Conservation (phyloP, 2,113 vertebrate genomes). For the Lutjanus erythropterus region DNA sequence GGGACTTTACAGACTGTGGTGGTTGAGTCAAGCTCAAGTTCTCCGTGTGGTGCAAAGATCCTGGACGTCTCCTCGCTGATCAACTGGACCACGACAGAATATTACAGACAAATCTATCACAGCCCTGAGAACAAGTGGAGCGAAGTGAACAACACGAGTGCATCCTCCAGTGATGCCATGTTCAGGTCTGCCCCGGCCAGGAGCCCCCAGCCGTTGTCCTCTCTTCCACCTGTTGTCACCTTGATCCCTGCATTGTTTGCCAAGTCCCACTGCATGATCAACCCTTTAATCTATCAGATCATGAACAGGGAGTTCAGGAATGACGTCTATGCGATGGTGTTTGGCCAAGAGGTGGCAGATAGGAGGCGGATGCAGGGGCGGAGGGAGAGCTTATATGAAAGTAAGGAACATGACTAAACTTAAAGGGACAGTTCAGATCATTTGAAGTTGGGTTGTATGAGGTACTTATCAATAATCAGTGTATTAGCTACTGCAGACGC, state of each 20-base stretch:
- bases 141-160: neutral
- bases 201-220: constrained; percentile 18
- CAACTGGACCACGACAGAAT: constrained; percentile 63
- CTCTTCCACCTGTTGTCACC: constrained; percentile 57
- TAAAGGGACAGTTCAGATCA: no score
- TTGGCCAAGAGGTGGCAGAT: constrained; percentile 40
- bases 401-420: constrained; percentile 20
- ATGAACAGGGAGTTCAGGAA: constrained; percentile 75
- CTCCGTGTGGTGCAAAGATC: neutral
- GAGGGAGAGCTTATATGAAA: constrained; percentile 29
- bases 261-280: constrained; percentile 78
- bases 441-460: no score
- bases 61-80: constrained; percentile 33
- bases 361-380: constrained; percentile 32
- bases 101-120: constrained; percentile 22
- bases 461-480: no score
- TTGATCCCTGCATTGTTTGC: constrained; percentile 73
- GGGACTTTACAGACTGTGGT: neutral
- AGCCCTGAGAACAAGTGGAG: constrained; percentile 18
- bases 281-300: constrained; percentile 79
- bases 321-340: constrained; percentile 53
- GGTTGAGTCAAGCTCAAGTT: neutral
- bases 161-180: neutral
- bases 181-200: no score
- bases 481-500: no score